Evolutionary conservation across 1,140 invertebrate genomes (phyloP).

Genomic region (Cydia strobilella): DNA sequence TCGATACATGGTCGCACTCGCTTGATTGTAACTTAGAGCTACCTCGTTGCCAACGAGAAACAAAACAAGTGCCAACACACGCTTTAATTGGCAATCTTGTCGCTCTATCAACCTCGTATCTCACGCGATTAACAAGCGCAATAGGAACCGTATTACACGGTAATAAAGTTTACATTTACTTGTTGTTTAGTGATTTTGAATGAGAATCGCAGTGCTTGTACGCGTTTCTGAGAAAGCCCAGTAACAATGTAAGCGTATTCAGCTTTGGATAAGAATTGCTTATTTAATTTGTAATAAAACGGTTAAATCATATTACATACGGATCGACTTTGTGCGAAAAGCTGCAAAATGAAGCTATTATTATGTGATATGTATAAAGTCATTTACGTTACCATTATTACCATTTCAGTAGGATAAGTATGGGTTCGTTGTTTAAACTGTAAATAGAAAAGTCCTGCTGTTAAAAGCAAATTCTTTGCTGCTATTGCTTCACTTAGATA

Average conservation of each 20-base stretch:
- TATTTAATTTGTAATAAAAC: conserved; percentile 17
- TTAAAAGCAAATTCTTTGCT: no score
- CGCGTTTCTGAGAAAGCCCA: conserved; percentile 6
- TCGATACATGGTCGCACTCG: not conserved
- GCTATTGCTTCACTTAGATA: no score
- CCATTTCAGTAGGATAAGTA: no score
- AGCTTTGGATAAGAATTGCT: conserved; percentile 19
- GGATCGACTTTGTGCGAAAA: not conserved
- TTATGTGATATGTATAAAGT: no score
- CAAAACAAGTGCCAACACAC: conserved; percentile 19
- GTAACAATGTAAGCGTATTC: conserved; percentile 13
- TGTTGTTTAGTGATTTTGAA: not conserved
- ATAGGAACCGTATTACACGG: not conserved
- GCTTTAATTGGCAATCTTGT: conserved; percentile 28
- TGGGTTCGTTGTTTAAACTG: no score
- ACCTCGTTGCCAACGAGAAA: conserved; percentile 19
- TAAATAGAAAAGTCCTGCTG: no score
- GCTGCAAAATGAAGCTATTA: not conserved
- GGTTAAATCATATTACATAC: not conserved
- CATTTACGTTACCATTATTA: no score
- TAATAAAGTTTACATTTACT: conserved; percentile 4
- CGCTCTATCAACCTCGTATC: conserved; percentile 12
- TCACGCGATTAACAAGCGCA: not conserved
- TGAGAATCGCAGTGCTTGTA: not conserved
- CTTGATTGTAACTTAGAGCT: conserved; percentile 25